Evolutionary conservation across 2,888 invertebrate genomes (phyloP).

Genomic region (Acronicta aceris): DNA sequence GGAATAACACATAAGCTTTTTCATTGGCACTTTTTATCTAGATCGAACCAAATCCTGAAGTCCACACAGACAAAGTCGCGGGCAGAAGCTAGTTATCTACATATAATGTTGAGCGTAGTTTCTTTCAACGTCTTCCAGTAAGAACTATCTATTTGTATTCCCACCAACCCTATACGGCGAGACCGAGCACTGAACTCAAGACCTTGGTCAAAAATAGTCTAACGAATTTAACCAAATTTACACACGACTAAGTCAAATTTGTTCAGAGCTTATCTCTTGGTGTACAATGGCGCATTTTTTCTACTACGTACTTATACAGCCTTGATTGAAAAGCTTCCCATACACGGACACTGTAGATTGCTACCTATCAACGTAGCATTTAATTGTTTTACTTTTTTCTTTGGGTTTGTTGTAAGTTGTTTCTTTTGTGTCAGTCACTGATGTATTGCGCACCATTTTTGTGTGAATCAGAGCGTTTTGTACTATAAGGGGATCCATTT

Average conservation of each 20-base stretch:
- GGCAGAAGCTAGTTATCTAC: too few relatives aligned
- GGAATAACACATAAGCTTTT: too few relatives aligned
- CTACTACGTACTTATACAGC: conserved; percentile 12
- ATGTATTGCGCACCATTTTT: conserved; percentile 18
- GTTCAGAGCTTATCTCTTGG: conserved; percentile 73
- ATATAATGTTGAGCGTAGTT: conserved; percentile 4
- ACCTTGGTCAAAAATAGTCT: conserved; percentile 80
- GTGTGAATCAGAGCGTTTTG: conserved; percentile 12
- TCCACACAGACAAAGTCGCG: too few relatives aligned
- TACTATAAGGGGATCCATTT: not conserved
- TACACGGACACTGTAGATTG: conserved; percentile 11
- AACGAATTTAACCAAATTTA: conserved; percentile 81
- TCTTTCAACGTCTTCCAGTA: conserved; percentile 27
- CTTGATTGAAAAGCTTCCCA: conserved; percentile 31
- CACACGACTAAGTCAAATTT: conserved; percentile 71
- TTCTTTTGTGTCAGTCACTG: conserved; percentile 15
- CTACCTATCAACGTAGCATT: conserved; percentile 3
- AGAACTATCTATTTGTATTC: conserved; percentile 42
- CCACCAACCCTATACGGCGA: conserved; percentile 68
- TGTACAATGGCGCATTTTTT: conserved; percentile 49
- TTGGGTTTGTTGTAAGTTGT: not conserved
- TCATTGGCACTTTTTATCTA: too few relatives aligned
- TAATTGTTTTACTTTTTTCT: conserved; percentile 20
- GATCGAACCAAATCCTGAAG: too few relatives aligned
- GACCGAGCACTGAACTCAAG: conserved; percentile 75